Percentiles rank a stretch among this genome's conserved stretches.
Evolutionary conservation across 2,113 vertebrate species (phyloP).

Genomic region (Phoenicopterus ruber): DNA sequence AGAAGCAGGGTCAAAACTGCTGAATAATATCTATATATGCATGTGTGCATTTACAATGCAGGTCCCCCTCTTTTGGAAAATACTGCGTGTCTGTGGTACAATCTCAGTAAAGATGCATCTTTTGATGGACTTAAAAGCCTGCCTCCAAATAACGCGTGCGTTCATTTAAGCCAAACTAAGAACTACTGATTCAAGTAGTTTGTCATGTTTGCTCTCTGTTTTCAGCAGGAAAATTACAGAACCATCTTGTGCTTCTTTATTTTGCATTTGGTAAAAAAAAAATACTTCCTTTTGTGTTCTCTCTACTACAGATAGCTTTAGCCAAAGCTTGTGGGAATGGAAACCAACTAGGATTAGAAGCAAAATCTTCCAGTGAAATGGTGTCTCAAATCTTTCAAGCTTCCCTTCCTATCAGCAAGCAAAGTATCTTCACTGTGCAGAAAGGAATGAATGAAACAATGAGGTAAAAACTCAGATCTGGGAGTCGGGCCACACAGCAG

Average conservation of each 20-base stretch:
- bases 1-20: neutral
- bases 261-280: neutral
- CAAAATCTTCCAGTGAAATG: slow-evolving; percentile 75
- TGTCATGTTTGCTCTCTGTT: neutral
- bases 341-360: slow-evolving; percentile 83
- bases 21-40: neutral
- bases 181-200: neutral
- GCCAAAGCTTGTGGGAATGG: slow-evolving; percentile 87
- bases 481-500: neutral
- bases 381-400: slow-evolving; percentile 87
- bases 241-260: neutral
- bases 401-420: slow-evolving; percentile 66
- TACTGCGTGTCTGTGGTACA: neutral
- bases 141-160: neutral
- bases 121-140: neutral
- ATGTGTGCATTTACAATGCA: neutral
- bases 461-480: slow-evolving; percentile 76
- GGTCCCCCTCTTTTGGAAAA: neutral
- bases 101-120: neutral
- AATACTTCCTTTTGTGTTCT: neutral
- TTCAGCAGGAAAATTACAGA: neutral
- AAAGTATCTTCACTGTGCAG: slow-evolving; percentile 77
- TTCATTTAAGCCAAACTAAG: neutral
- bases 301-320: slow-evolving; percentile 75
- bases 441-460: slow-evolving; percentile 94